Conservation (phyloP, 2,888 invertebrate species). For the Caenorhabditis drosophilae region DNA sequence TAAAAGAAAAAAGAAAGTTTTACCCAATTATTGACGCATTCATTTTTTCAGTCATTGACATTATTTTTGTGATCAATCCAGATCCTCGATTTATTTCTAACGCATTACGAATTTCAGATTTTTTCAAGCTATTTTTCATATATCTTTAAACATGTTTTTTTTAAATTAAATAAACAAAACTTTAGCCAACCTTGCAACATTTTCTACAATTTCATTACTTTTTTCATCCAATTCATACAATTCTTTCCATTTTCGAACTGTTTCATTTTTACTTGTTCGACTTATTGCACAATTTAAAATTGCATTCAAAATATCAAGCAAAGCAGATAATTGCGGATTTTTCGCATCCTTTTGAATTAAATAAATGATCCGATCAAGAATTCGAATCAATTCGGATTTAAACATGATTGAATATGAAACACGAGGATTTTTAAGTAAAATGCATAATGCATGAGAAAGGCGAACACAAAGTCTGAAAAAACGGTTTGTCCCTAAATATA, state of each 20-base stretch:
- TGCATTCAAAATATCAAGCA: constrained; percentile 16
- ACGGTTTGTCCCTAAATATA: neutral
- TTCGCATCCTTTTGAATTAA: constrained; percentile 4
- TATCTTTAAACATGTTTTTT: too few species aligned
- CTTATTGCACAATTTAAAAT: constrained; percentile 6
- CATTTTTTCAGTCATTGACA: too few species aligned
- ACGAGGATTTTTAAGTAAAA: constrained; percentile 13
- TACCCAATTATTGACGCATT: too few species aligned
- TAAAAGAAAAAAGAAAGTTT: too few species aligned
- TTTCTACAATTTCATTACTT: neutral
- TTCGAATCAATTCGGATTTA: constrained; percentile 13
- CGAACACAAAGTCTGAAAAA: constrained; percentile 17
- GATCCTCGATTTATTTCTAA: neutral
- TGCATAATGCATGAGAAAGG: constrained; percentile 20
- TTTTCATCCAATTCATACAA: constrained; percentile 1
- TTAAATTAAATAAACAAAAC: too few species aligned
- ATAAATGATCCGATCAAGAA: constrained; percentile 11
- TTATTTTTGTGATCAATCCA: neutral
- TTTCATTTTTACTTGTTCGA: neutral
- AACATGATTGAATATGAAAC: constrained; percentile 18
- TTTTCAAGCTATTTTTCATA: neutral
- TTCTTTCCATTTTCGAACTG: constrained; percentile 6
- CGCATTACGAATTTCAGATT: neutral
- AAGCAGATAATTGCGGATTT: constrained; percentile 18
- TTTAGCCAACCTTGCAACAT: neutral